Evolutionary conservation across 2,797 vertebrate genomes (phyloP), one percentile per base, ranked within the genome.

Genomic region (Benthosema pterotum): DNA sequence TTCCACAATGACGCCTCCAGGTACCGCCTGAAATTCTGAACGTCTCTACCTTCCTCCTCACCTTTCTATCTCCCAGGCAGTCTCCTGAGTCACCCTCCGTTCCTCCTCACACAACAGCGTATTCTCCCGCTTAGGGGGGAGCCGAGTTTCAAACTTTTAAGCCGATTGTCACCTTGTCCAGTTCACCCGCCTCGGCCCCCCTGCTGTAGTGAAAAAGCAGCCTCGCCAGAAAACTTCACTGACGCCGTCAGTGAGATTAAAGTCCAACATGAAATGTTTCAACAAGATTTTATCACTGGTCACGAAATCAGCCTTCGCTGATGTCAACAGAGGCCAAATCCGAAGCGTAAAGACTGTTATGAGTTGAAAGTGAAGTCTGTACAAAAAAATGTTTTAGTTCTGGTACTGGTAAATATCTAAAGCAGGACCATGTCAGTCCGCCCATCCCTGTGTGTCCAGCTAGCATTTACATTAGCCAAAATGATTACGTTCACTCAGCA

Each of bases 11-110:
- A 84, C 62, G 85, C 89, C 86, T 87, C 83, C 87, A 32, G 87
- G 90, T 90, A 82, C 78, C 71, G 84, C 88, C 89, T 68, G 70
- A 71, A 81, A 84, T 84, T 72, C 66, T 42, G 22, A 64, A 42
- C 14, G 43, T 54, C 67, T 67, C 25, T 53, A n/a, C 57, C 72
- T 57, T 56, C 47, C 65, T 71, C 63, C 68, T 63, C 69, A 77
- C 77, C 65, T 76, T 75, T 82, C 83, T 84, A 72, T 80, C 78
- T 53, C 68, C 62, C 71, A 65, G 25, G 25, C 74, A 68, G 63
- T 64, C 74, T 78, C 70, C 71, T 68, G 67, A 67, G 82, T 75
- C 84, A 63, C 69, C 74, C 74, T 68, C 77, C 56, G 48, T 71
- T 84, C 80, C 72, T 60, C 77, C 13, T 51, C 5, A 14, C 47